Percentiles rank a stretch among this genome's conserved stretches.
Conservation (phyloP, 1,140 invertebrate species). For the Stratiolaelaps scimitus region DNA sequence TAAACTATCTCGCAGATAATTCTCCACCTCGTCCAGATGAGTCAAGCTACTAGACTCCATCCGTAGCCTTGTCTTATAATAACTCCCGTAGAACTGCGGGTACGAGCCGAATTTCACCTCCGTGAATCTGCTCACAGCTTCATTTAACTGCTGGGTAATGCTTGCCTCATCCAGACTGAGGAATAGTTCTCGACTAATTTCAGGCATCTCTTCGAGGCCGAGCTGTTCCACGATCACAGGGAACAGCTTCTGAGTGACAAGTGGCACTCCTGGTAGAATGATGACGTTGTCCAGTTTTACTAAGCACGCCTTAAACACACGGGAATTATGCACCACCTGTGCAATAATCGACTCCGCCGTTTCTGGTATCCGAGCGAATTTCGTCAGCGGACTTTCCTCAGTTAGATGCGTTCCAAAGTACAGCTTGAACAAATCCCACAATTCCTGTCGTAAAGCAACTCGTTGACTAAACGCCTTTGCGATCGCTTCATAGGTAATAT, state of each 20-base stretch:
- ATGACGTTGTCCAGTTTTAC: conserved; percentile 53
- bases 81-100: conserved; percentile 48
- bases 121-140: conserved; percentile 46
- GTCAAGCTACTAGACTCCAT: conserved; percentile 41
- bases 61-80: conserved; percentile 45
- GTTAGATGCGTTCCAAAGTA: conserved; percentile 38
- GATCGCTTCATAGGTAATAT: conserved; percentile 64
- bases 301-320: conserved; percentile 45
- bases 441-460: conserved; percentile 48
- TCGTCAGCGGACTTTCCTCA: conserved; percentile 40
- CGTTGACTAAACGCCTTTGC: conserved; percentile 55
- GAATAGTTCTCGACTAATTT: conserved; percentile 43
- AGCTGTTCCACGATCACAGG: conserved; percentile 40
- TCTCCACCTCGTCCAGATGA: conserved; percentile 38
- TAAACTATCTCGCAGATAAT: conserved; percentile 38
- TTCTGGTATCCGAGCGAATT: conserved; percentile 1
- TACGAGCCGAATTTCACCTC: conserved; percentile 55
- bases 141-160: conserved; percentile 46
- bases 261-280: conserved; percentile 63
- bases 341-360: conserved; percentile 34
- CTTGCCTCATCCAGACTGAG: conserved; percentile 49
- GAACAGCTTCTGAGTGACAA: conserved; percentile 42
- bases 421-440: conserved; percentile 48
- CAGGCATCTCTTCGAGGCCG: conserved; percentile 30
- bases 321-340: conserved; percentile 47